Conservation (phyloP, 2,888 invertebrate species). For the Microctonus hyperodae region DNA sequence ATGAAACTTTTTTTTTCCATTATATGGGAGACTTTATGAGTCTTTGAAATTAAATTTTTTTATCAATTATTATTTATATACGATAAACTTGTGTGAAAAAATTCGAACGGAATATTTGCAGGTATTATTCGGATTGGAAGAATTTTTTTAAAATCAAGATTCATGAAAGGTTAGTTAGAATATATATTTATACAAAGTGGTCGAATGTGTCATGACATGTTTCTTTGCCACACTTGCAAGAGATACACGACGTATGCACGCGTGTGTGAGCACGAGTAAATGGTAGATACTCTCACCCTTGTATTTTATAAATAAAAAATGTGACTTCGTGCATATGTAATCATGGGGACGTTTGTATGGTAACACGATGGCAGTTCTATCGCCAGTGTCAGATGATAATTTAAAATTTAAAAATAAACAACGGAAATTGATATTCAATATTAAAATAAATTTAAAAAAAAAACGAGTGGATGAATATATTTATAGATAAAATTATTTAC, state of each 20-base stretch:
- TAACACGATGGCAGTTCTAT: slow-evolving; percentile 62
- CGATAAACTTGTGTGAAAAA: no score
- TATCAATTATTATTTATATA: no score
- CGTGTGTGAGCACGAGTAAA: slow-evolving; percentile 23
- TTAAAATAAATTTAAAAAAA: neutral
- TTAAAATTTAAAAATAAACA: neutral
- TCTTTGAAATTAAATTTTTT: neutral
- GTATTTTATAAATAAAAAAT: slow-evolving; percentile 44
- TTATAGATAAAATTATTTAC: neutral
- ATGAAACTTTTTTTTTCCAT: no score
- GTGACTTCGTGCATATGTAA: slow-evolving; percentile 47
- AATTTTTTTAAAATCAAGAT: slow-evolving; percentile 14
- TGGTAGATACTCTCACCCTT: slow-evolving; percentile 44
- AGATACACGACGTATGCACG: neutral
- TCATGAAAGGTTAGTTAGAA: slow-evolving; percentile 23
- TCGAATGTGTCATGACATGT: neutral
- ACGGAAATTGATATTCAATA: neutral
- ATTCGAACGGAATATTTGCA: no score
- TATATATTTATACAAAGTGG: neutral
- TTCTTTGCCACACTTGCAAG: neutral
- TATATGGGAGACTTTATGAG: no score
- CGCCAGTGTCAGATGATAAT: slow-evolving; percentile 37
- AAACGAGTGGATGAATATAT: neutral
- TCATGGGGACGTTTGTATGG: slow-evolving; percentile 60
- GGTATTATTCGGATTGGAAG: slow-evolving; percentile 10